Evolutionary conservation across 2,797 vertebrate genomes (phyloP), one percentile per base, ranked within the genome.

Genomic region (Macroramphosus scolopax): DNA sequence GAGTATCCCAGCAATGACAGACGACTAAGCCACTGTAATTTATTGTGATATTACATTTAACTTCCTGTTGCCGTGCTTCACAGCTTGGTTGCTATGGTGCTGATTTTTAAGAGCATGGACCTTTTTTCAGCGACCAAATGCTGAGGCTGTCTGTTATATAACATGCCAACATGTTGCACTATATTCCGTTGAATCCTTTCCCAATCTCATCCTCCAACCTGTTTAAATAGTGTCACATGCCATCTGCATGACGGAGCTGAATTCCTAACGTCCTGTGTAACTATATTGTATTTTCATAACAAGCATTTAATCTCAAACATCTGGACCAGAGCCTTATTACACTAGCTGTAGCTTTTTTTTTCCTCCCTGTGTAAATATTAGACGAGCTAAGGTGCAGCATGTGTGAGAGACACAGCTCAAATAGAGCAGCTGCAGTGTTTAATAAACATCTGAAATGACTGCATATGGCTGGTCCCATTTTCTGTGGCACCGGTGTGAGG

Each of bases 21-120:
- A 53, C n/a, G n/a, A n/a, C n/a, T n/a, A n/a, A n/a, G n/a, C n/a
- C n/a, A n/a, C 60, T 55, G 15, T 51, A 22, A 22, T 22, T 22
- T 3, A 63, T 49, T 46, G 56, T 47, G 51, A 58, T 43, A 46
- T 40, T 60, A 72, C 51, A 62, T 74, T 68, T 63, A 64, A 69
- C 26, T 72, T 61, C 61, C 65, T 50, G 43, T 57, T 72, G 77
- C 73, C 45, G 20, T 39, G 54, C 53, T 43, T 49, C 76, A 74
- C 68, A 74, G 76, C 68, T 80, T 64, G 76, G 78, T 81, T 84
- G 80, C 80, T 75, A 78, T 86, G 78, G 74, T 26, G 53, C 61
- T 51, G 62, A 38, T 56, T 80, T n/a, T 74, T 73, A 77, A 61
- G 62, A 73, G 71, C 68, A 72, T 32, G 37, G 47, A 74, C 57